Evolutionary conservation across 2,113 vertebrate species (phyloP).

Genomic region (Dicaeum eximium): DNA sequence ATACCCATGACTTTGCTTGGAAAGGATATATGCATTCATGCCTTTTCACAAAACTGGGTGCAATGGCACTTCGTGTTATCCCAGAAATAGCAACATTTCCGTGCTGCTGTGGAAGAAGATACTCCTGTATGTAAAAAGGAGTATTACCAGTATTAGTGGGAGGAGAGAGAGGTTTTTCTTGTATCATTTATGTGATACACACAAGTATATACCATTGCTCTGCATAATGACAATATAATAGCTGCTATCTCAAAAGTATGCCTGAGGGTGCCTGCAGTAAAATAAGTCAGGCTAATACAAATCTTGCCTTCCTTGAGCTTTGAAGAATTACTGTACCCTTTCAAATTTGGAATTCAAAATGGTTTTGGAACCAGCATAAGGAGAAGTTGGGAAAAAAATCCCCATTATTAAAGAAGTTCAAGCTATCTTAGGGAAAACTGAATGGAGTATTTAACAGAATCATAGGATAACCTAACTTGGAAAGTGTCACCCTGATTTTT

Average conservation of each 20-base stretch:
- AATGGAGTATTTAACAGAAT: neutral
- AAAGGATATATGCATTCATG: neutral
- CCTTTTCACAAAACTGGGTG: neutral
- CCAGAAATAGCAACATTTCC: neutral
- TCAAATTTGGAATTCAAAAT: neutral
- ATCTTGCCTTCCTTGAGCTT: neutral
- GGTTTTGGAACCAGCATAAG: neutral
- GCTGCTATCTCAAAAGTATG: neutral
- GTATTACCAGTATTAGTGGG: neutral
- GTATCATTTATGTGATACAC: neutral
- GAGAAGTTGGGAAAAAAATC: neutral
- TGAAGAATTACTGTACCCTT: neutral
- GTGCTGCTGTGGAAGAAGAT: neutral
- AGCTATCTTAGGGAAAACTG: neutral
- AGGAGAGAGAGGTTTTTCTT: neutral
- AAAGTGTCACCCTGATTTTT: too few relatives aligned
- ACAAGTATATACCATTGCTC: neutral
- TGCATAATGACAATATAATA: neutral
- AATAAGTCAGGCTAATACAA: neutral
- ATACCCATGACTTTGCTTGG: neutral
- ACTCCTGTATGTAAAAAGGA: neutral
- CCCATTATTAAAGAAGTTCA: neutral
- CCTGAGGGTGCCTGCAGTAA: neutral
- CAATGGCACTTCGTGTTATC: neutral
- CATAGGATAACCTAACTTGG: neutral